Evolutionary conservation across 2,888 invertebrate species (phyloP).

Genomic region (Romanomermis culicivorax): DNA sequence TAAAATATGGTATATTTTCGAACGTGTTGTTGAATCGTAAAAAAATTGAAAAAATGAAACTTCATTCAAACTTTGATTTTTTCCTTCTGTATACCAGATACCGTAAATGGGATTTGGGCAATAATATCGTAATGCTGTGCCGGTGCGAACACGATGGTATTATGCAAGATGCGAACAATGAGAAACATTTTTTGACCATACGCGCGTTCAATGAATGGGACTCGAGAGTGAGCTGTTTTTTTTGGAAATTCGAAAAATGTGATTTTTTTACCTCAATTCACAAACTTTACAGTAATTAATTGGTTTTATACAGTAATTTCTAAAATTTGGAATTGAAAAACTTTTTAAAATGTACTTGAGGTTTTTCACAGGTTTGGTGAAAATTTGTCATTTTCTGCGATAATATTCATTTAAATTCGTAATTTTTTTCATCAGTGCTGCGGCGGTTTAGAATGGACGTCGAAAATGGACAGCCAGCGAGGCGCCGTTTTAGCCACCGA

Average conservation of each 20-base stretch:
- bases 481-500: conserved; percentile 96
- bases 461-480: conserved; percentile 85
- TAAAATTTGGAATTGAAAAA: too few species aligned
- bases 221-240: conserved; percentile 51
- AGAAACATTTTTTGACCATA: conserved; percentile 64
- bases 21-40: not conserved
- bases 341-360: too few species aligned
- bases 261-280: too few species aligned
- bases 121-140: conserved; percentile 44
- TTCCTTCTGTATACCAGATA: conserved; percentile 41
- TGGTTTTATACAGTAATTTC: too few species aligned
- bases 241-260: not conserved
- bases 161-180: conserved; percentile 47
- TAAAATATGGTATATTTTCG: not conserved
- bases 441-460: conserved; percentile 93
- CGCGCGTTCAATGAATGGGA: conserved; percentile 99
- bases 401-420: too few species aligned
- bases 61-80: conserved; percentile 7
- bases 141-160: conserved; percentile 95
- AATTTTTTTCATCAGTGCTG: too few species aligned
- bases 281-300: too few species aligned
- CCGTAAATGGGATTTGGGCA: conserved; percentile 84
- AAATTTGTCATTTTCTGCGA: too few species aligned
- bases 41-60: not conserved
- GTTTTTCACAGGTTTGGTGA: too few species aligned